phyloP scores from a whole-genome alignment of 2,888 invertebrate species.

The Hirtodrosophila cameraria region DNA sequence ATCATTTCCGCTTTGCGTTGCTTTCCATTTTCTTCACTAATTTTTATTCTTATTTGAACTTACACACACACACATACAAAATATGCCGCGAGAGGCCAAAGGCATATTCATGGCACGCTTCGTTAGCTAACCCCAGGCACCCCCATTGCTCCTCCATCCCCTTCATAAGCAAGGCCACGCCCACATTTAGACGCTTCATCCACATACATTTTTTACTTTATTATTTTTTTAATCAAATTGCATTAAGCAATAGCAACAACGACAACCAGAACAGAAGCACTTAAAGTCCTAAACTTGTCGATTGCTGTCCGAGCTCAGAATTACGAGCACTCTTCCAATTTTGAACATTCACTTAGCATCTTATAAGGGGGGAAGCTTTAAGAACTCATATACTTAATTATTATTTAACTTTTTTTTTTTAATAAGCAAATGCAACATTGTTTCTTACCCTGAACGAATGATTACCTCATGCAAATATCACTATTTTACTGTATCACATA shows the following conservation, averaged over 20 bases:
- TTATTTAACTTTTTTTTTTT: too few relatives aligned
- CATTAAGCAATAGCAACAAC: conserved; percentile 48
- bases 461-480: too few relatives aligned
- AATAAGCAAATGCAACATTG: too few relatives aligned
- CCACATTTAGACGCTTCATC: conserved; percentile 22
- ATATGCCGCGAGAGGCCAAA: conserved; percentile 27
- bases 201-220: conserved; percentile 62
- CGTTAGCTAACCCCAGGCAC: conserved; percentile 47
- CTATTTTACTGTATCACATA: too few relatives aligned
- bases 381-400: too few relatives aligned
- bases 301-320: conserved; percentile 53
- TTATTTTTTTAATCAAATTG: conserved; percentile 76
- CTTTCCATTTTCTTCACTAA: conserved; percentile 29
- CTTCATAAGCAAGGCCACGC: conserved; percentile 6
- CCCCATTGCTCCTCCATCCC: not conserved
- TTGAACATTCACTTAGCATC: not conserved
- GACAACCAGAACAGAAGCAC: conserved; percentile 53
- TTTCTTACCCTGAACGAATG: too few relatives aligned
- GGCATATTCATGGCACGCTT: conserved; percentile 62
- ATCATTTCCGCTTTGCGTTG: conserved; percentile 61
- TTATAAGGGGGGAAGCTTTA: too few relatives aligned
- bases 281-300: conserved; percentile 67
- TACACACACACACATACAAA: conserved; percentile 19
- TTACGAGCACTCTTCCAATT: conserved; percentile 38
- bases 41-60: conserved; percentile 49